Evolutionary conservation across 2,888 invertebrate genomes (phyloP), one percentile per base, ranked within the genome.

Genomic region (Antheraea yamamai): DNA sequence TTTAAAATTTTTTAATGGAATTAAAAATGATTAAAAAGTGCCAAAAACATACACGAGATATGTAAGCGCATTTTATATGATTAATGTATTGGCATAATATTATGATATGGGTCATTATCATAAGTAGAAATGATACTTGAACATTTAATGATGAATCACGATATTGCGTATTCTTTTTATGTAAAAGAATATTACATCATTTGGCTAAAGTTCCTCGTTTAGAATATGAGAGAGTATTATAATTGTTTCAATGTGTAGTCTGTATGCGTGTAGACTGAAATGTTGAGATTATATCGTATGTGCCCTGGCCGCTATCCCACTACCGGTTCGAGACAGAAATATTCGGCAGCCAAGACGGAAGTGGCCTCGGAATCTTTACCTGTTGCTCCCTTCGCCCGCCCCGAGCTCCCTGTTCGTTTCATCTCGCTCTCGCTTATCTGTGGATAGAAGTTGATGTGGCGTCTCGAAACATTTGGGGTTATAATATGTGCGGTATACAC

Each of bases 351-450:
- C 91, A 94, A 95, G 94, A 94, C 95, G 95, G 95, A 95, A 95
- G 94, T 95, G 94, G 93, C 94, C 94, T 95, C 95, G 94, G 94
- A 94, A 95, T 95, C 95, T 94, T 94, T 95, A 94, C 94, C 95
- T 94, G 95, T 95, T 94, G 94, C 94, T 94, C 95, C 94, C 93
- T 94, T 92, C 93, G 88, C 92, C 91, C 92, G 90, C 88, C 85
- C 91, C 88, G 86, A 90, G 81, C 87, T 87, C 89, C 87, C 87
- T 82, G 83, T 84, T 87, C 82, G 81, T 82, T 82, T 83, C 77
- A 79, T 94, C 95, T 90, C 94, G 79, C 87, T 92, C 88, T 90
- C 81, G 78, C 89, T 83, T 88, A 78, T 80, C 76, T 80, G 83
- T 81, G 81, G 78, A 80, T 81, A 79, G 78, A 80, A 79, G 79